Evolutionary conservation across 2,113 vertebrate genomes (phyloP).

Genomic region (Dipodomys ordii): DNA sequence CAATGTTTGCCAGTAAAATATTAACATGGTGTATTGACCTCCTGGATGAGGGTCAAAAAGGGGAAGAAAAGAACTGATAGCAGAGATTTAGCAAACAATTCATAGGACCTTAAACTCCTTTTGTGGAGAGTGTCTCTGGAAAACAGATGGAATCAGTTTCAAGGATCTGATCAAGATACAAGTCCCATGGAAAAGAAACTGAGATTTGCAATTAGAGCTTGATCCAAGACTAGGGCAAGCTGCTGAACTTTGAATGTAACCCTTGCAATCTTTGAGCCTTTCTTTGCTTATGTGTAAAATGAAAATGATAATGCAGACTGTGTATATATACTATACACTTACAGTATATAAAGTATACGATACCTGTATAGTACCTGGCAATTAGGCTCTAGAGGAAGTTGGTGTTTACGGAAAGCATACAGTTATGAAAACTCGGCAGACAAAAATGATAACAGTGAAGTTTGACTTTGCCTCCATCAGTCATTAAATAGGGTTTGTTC

Average conservation of each 20-base stretch:
- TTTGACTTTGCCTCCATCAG: neutral
- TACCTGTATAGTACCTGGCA: neutral
- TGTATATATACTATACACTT: too few relatives aligned
- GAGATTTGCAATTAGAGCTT: neutral
- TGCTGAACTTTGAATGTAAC: neutral
- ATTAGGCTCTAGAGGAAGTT: neutral
- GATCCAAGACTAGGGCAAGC: neutral
- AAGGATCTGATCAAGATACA: neutral
- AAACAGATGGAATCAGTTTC: neutral
- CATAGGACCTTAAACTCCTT: neutral
- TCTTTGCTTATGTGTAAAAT: neutral
- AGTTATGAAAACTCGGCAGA: neutral
- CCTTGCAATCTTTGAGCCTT: neutral
- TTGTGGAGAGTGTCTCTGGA: neutral
- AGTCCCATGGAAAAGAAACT: neutral
- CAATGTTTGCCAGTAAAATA: neutral
- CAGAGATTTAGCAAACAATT: slow-evolving; percentile 9
- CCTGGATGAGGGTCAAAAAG: neutral
- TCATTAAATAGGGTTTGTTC: neutral
- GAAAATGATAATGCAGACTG: neutral
- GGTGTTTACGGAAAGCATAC: neutral
- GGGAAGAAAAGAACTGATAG: neutral
- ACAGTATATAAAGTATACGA: too few relatives aligned
- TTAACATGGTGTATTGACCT: too few relatives aligned
- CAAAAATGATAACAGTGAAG: neutral